Percentiles rank a stretch among this genome's conserved stretches.
These are phyloP conservation scores for Apotomis turbidana DNA, from an alignment of 2,888 invertebrate genomes.

Conservation along the genomic window DNA sequence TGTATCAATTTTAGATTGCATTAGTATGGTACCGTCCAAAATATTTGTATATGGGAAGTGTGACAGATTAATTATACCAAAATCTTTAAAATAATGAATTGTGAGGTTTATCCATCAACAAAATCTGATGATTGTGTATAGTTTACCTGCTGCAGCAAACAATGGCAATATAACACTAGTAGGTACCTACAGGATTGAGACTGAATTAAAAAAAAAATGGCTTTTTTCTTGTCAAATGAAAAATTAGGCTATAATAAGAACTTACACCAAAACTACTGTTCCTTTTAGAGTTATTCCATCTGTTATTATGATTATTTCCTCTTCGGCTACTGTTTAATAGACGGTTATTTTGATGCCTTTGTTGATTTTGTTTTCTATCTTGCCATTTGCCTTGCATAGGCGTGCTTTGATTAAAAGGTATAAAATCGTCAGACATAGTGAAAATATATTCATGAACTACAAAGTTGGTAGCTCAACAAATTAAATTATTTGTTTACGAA, in stretches of 20 bases:
- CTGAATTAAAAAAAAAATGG: no score
- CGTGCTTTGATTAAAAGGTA: slow-evolving; percentile 76
- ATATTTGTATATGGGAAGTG: no score
- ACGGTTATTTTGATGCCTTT: slow-evolving; percentile 51
- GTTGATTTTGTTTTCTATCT: slow-evolving; percentile 55
- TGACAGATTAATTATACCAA: no score
- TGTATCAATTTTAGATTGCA: no score
- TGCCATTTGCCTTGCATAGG: slow-evolving; percentile 65
- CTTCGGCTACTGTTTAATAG: slow-evolving; percentile 52
- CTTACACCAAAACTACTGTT: slow-evolving; percentile 69
- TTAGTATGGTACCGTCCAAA: no score
- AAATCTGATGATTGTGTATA: no score
- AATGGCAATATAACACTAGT: no score
- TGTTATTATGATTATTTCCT: slow-evolving; percentile 55
- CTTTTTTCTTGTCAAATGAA: no score
- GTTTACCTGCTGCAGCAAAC: no score
- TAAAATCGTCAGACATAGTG: slow-evolving; percentile 74
- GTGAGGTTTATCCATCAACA: no score
- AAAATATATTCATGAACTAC: not conserved
- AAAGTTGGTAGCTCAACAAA: not conserved
- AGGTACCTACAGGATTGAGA: no score
- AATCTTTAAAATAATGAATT: no score
- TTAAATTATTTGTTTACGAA: not conserved
- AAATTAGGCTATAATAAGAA: slow-evolving; percentile 30
- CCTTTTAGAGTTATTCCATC: slow-evolving; percentile 63